A percentile compares a stretch with the other conserved stretches of the same genome.
Evolutionary conservation across 2,113 vertebrate genomes (phyloP).

Genomic region (Chlamydotis undulata): DNA sequence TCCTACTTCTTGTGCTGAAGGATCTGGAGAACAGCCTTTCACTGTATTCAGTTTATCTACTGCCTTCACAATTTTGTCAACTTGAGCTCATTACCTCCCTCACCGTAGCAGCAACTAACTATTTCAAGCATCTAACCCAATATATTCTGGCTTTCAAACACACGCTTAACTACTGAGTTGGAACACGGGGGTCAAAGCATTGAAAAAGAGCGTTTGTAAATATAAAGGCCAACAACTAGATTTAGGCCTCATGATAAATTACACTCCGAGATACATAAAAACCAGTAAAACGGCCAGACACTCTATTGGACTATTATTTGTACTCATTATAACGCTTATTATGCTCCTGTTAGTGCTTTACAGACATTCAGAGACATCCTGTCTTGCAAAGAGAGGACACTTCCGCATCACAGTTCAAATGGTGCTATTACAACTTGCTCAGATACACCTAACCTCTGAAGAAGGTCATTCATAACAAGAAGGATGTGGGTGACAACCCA

Average conservation of each 20-base stretch:
- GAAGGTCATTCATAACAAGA: rapidly evolving
- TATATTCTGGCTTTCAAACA: not conserved
- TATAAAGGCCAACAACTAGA: not conserved
- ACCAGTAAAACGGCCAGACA: not conserved
- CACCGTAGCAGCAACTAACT: not conserved
- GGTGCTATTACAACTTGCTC: not conserved
- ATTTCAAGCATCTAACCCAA: not conserved
- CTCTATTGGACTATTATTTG: not conserved
- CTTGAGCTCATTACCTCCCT: not conserved
- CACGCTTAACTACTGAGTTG: not conserved
- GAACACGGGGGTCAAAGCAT: not conserved
- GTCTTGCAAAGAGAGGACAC: not conserved
- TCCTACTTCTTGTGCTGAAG: not conserved
- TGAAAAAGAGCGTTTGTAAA: not conserved
- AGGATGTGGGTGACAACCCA: not conserved
- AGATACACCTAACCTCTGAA: not conserved
- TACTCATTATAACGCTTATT: not conserved
- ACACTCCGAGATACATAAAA: not conserved
- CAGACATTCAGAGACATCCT: not conserved
- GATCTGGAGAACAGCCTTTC: not conserved
- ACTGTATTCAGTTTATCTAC: not conserved
- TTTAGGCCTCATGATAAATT: not conserved
- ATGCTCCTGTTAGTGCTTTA: not conserved
- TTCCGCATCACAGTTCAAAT: not conserved
- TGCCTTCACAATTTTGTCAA: not conserved